phyloP scores from a whole-genome alignment of 1,140 invertebrate species.

The Drosophila bocki region DNA sequence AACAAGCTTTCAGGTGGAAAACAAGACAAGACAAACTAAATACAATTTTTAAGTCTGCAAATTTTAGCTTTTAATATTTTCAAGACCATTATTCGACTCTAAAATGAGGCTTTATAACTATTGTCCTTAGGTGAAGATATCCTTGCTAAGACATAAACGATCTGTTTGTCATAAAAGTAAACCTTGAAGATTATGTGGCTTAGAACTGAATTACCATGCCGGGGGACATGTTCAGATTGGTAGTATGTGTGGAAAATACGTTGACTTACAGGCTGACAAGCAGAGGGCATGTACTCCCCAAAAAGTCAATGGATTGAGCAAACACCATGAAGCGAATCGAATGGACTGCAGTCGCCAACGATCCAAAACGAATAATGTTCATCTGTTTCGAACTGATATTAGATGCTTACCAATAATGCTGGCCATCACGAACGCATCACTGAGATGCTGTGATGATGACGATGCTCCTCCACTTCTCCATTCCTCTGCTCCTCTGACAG shows the following conservation, averaged over 20 bases:
- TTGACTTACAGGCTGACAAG: neutral
- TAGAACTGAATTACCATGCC: neutral
- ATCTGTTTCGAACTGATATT: conserved; percentile 34
- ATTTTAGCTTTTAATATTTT: conserved; percentile 1
- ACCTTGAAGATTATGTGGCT: conserved; percentile 3
- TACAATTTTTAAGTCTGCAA: neutral
- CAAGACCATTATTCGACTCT: neutral
- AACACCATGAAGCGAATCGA: conserved; percentile 32
- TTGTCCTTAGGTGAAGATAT: neutral
- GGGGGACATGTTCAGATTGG: neutral
- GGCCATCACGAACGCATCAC: conserved; percentile 36
- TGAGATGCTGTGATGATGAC: conserved; percentile 6
- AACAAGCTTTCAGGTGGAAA: neutral
- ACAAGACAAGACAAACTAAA: neutral
- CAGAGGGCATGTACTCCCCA: neutral
- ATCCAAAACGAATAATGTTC: conserved; percentile 36
- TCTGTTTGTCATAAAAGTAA: conserved; percentile 3
- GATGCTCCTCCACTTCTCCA: neutral
- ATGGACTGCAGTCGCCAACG: conserved; percentile 25
- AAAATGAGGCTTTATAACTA: neutral
- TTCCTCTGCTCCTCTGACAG: neutral
- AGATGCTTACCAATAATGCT: conserved; percentile 25
- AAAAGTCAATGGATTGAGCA: conserved; percentile 10
- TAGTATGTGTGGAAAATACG: neutral
- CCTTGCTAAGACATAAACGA: neutral